phyloP scores from a whole-genome alignment of 2,888 invertebrate species.

The Noctua fimbriata region DNA sequence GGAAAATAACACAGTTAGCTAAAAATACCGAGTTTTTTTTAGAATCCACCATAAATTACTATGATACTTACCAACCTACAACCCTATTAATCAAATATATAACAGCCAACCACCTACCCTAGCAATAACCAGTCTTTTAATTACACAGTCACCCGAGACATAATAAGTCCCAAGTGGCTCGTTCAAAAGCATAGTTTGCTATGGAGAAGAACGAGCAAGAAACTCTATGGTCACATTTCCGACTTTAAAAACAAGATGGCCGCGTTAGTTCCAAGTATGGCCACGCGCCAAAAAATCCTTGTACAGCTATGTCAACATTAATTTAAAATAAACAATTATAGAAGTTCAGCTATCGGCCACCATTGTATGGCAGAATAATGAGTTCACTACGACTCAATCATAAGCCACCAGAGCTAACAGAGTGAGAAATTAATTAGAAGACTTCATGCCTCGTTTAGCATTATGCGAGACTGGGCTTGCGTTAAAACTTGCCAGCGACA shows the following conservation, averaged over 20 bases:
- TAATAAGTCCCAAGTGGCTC: slow-evolving; percentile 18
- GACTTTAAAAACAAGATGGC: not conserved
- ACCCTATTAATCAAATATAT: not conserved
- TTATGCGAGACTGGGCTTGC: slow-evolving; percentile 62
- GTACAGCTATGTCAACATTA: not conserved
- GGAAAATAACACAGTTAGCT: not conserved
- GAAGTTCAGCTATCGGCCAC: slow-evolving; percentile 1
- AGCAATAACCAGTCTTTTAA: not conserved
- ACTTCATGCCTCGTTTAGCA: slow-evolving; percentile 74
- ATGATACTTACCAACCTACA: not conserved
- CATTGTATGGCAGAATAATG: slow-evolving; percentile 23
- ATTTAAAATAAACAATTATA: slow-evolving; percentile 13
- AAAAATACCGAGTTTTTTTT: not conserved
- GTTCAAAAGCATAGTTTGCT: not conserved
- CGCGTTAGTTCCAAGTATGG: not conserved
- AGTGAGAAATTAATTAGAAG: slow-evolving; percentile 76
- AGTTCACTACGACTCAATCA: slow-evolving; percentile 40
- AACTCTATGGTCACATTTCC: not conserved
- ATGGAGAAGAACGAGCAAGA: not conserved
- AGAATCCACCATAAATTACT: not conserved
- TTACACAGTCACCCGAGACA: not conserved
- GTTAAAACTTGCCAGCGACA: slow-evolving; percentile 57
- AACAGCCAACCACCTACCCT: not conserved
- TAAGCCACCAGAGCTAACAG: slow-evolving; percentile 60
- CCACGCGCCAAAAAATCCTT: not conserved